Evolutionary conservation across 2,888 invertebrate species (phyloP).

Genomic region (Troilus luridus): DNA sequence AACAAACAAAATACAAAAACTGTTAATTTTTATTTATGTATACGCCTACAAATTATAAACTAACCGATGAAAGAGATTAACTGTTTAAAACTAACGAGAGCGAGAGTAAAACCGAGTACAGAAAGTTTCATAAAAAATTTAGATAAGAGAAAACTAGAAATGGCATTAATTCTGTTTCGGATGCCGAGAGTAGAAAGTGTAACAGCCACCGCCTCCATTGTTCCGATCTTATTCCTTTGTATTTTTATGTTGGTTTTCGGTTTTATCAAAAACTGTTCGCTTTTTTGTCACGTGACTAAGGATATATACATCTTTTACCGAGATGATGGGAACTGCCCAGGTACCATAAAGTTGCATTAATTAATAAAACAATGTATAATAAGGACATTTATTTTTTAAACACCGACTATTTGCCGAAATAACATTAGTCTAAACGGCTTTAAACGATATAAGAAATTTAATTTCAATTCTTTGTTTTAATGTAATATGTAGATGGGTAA

Average conservation of each 20-base stretch:
- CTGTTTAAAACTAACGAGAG: neutral
- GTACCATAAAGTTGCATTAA: no score
- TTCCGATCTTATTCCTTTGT: slow-evolving; percentile 34
- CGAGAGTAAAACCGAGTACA: neutral
- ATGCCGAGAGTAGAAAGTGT: slow-evolving; percentile 18
- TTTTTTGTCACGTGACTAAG: neutral
- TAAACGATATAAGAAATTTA: neutral
- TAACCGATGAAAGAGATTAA: neutral
- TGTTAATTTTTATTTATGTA: neutral
- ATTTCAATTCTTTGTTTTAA: no score
- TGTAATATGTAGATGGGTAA: no score
- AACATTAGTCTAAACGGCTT: neutral
- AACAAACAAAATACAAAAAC: no score
- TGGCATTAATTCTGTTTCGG: slow-evolving; percentile 34
- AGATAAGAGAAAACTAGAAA: slow-evolving; percentile 47
- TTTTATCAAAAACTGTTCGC: neutral
- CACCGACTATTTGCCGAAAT: no score
- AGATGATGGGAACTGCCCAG: neutral
- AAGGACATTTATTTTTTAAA: no score
- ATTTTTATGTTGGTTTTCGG: slow-evolving; percentile 20
- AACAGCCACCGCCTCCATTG: slow-evolving; percentile 15
- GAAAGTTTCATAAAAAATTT: slow-evolving; percentile 33
- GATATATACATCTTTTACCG: neutral
- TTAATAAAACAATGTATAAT: no score
- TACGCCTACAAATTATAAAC: neutral